Conservation (phyloP, 2,888 invertebrate genomes). For the Neuroscelio doddi region DNA sequence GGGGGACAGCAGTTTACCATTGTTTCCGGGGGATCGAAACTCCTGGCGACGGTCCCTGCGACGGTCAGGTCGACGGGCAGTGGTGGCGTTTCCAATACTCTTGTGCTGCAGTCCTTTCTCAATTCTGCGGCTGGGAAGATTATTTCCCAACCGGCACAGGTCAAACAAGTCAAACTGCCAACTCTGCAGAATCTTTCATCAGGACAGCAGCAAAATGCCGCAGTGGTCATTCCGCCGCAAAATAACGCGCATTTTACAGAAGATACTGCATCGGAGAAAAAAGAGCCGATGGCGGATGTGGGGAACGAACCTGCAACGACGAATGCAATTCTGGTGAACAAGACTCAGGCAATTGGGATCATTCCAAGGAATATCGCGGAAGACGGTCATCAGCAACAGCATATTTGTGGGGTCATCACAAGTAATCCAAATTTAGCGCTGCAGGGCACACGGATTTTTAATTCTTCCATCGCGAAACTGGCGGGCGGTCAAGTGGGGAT, state of each 20-base stretch:
- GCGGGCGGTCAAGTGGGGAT: constrained; percentile 47
- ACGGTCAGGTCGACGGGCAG: constrained; percentile 58
- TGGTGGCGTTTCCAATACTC: constrained; percentile 76
- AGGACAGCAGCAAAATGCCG: constrained; percentile 52
- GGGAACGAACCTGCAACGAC: constrained; percentile 23
- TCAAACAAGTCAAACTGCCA: constrained; percentile 67
- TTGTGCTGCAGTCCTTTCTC: constrained; percentile 79
- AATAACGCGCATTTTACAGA: constrained; percentile 54
- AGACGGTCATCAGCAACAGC: constrained; percentile 59
- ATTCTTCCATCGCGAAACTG: constrained; percentile 64
- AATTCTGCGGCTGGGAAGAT: constrained; percentile 77
- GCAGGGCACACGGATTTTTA: constrained; percentile 64
- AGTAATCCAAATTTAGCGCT: constrained; percentile 65
- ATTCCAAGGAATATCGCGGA: constrained; percentile 62
- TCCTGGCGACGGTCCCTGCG: constrained; percentile 68
- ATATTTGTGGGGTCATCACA: constrained; percentile 68
- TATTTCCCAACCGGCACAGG: constrained; percentile 57
- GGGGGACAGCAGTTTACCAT: constrained; percentile 82
- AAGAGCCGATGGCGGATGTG: constrained; percentile 12
- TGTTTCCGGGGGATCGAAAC: constrained; percentile 80
- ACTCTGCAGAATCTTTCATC: constrained; percentile 60
- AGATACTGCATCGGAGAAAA: constrained; percentile 35
- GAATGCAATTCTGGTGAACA: constrained; percentile 61
- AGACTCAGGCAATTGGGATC: constrained; percentile 62
- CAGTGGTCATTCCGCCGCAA: constrained; percentile 59